Percentiles rank a stretch among this genome's conserved stretches.
phyloP scores from a whole-genome alignment of 2,797 vertebrate genomes.

The Sebastes cheni region DNA sequence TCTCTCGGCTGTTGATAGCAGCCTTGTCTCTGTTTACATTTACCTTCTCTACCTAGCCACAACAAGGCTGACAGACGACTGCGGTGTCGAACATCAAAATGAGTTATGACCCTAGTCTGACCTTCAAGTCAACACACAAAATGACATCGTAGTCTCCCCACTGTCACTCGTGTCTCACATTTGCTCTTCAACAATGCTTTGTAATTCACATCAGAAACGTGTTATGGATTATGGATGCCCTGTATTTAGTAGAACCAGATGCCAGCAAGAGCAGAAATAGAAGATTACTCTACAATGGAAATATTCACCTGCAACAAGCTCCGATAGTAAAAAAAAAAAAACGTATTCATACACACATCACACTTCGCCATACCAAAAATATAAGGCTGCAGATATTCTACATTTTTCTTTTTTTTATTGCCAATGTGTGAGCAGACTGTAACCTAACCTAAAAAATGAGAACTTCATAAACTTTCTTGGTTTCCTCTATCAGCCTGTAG shows the following conservation, averaged over 20 bases:
- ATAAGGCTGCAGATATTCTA: not conserved
- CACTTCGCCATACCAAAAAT: not conserved
- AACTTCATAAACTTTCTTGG: too few species aligned
- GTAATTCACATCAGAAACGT: not conserved
- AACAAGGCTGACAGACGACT: not conserved
- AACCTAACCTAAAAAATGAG: not conserved
- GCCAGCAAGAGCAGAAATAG: not conserved
- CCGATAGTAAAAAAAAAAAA: not conserved
- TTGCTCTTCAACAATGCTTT: not conserved
- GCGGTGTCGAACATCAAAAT: not conserved
- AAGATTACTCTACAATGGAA: not conserved
- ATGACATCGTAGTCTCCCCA: not conserved
- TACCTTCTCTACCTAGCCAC: not conserved
- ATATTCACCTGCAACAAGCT: not conserved
- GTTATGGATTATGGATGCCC: not conserved
- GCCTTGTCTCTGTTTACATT: slow-evolving; percentile 2
- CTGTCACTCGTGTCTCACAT: not conserved
- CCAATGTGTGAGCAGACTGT: not conserved
- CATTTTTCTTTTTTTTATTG: not conserved
- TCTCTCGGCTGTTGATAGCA: not conserved
- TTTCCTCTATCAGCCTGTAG: too few species aligned
- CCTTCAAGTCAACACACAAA: not conserved
- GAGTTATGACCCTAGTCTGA: not conserved
- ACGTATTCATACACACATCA: too few species aligned
- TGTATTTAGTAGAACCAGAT: not conserved